phyloP scores from a whole-genome alignment of 1,140 invertebrate species.

The Ladona fulva region DNA sequence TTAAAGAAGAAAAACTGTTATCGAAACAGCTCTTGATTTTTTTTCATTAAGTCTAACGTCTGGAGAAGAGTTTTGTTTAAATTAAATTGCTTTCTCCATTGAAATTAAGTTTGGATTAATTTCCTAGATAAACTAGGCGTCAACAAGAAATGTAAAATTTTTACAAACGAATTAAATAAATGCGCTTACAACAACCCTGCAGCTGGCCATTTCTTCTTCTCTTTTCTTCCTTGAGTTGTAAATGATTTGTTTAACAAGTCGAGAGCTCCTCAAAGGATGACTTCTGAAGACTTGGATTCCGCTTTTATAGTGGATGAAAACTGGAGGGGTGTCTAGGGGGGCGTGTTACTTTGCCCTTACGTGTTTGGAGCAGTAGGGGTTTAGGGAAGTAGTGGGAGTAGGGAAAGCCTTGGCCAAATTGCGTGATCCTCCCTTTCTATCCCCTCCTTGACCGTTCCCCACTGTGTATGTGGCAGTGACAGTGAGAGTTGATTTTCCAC shows the following conservation, averaged over 20 bases:
- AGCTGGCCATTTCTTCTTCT: neutral
- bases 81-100: too few relatives aligned
- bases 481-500: slow-evolving; percentile 9
- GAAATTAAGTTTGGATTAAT: too few relatives aligned
- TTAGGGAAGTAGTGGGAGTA: neutral
- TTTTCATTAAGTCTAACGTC: too few relatives aligned
- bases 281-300: neutral
- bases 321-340: neutral
- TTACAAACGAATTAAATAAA: neutral
- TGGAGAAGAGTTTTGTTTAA: too few relatives aligned
- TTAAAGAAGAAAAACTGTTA: neutral
- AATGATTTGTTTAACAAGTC: neutral
- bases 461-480: neutral
- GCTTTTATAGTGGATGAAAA: neutral
- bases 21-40: too few relatives aligned
- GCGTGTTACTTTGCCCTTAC: neutral
- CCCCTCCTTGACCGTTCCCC: neutral
- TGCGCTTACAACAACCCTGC: neutral
- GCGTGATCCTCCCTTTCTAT: neutral
- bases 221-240: neutral
- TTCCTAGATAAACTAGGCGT: too few relatives aligned
- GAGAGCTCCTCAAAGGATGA: neutral
- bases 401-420: neutral
- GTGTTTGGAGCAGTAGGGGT: neutral
- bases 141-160: too few relatives aligned